These are phyloP conservation scores for Plectrocnemia conspersa DNA, from an alignment of 1,140 invertebrate species.

Conservation along the genomic window DNA sequence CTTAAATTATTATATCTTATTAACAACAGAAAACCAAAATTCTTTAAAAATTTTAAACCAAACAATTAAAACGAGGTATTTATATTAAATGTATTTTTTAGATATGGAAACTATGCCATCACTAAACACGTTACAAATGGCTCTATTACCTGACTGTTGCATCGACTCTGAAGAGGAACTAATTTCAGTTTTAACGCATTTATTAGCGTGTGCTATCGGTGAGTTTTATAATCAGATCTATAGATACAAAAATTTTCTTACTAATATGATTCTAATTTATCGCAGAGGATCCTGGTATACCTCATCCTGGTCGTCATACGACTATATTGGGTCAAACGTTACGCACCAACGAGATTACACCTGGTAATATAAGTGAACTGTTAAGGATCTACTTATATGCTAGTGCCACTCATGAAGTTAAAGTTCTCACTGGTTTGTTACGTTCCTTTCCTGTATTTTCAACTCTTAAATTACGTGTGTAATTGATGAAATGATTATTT, in stretches of 20 bases:
- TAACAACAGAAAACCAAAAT: background rate
- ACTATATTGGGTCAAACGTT: slow-evolving; percentile 86
- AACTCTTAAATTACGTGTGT: background rate
- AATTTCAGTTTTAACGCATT: slow-evolving; percentile 80
- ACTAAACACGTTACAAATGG: slow-evolving; percentile 79
- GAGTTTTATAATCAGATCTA: slow-evolving; percentile 22
- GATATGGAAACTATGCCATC: slow-evolving; percentile 85
- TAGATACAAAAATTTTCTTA: background rate
- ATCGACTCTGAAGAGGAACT: slow-evolving; percentile 80
- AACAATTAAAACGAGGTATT: background rate
- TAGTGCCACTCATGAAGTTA: slow-evolving; percentile 79
- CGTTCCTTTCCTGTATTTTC: slow-evolving; percentile 23
- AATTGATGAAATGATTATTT: slow-evolving; percentile 11
- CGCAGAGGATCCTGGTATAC: slow-evolving; percentile 84
- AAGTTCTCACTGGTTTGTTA: slow-evolving; percentile 62
- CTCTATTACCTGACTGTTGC: slow-evolving; percentile 71
- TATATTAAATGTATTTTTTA: slow-evolving; percentile 40
- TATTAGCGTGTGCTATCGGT: slow-evolving; percentile 85
- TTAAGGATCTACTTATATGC: slow-evolving; percentile 84
- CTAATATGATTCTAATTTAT: background rate
- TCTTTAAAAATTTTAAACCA: background rate
- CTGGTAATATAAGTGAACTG: slow-evolving; percentile 87
- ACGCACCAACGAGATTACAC: slow-evolving; percentile 86
- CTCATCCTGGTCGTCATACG: slow-evolving; percentile 78
- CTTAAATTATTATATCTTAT: background rate